Percentiles rank a stretch among this genome's conserved stretches.
phyloP scores from a whole-genome alignment of 1,140 invertebrate genomes.

The Heliconius nattereri region DNA sequence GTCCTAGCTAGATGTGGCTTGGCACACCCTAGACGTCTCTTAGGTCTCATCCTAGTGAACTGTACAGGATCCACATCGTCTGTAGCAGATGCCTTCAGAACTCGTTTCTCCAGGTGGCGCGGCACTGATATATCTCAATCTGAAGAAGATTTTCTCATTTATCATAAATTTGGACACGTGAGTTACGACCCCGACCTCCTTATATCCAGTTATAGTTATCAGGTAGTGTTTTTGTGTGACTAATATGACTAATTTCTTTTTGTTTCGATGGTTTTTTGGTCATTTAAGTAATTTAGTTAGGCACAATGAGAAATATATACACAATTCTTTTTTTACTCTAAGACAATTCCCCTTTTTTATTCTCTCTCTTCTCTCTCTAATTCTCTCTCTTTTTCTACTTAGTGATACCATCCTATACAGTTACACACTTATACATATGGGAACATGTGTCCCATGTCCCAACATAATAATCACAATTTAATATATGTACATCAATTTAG shows the following conservation, averaged over 20 bases:
- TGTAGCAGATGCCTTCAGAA: conserved; percentile 93
- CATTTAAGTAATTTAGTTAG: not conserved
- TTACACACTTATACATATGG: too few relatives aligned
- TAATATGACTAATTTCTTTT: not conserved
- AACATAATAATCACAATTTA: too few relatives aligned
- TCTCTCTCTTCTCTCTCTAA: too few relatives aligned
- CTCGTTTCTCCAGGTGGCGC: conserved; percentile 91
- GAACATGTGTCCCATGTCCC: too few relatives aligned
- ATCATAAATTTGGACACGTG: conserved; percentile 96
- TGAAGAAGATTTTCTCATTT: conserved; percentile 91
- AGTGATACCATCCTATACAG: too few relatives aligned
- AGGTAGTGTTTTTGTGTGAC: conserved; percentile 58
- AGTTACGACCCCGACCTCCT: conserved; percentile 78
- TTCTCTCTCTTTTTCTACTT: too few relatives aligned
- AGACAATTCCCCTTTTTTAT: too few relatives aligned
- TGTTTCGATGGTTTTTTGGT: not conserved
- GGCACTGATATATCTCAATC: conserved; percentile 87
- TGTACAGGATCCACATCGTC: conserved; percentile 93
- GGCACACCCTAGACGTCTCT: conserved; percentile 87
- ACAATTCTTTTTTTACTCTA: too few relatives aligned
- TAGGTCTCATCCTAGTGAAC: conserved; percentile 92
- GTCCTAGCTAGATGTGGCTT: conserved; percentile 92
- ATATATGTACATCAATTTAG: too few relatives aligned
- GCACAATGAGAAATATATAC: too few relatives aligned
- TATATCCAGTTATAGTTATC: conserved; percentile 54